Evolutionary conservation across 1,140 invertebrate genomes (phyloP), one percentile per base, ranked within the genome.

Genomic region (Microplitis demolitor): DNA sequence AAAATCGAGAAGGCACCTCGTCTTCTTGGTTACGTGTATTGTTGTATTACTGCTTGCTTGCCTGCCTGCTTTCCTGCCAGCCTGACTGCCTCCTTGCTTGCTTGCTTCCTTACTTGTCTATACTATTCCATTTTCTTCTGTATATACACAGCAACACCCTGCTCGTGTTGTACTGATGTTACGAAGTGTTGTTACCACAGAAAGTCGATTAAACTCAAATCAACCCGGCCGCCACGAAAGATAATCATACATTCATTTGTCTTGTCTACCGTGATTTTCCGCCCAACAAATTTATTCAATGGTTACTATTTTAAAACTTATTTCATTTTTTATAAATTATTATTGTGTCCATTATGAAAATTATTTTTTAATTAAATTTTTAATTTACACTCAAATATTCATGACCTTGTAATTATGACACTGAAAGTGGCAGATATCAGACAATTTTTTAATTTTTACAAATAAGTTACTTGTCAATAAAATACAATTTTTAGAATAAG

Each of bases 151-250:
- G 33, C 11, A 13, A 37, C 33, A 62, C 60, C 58, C 14, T 45
- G 39, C 39, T 45, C 39, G 39, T 45, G 39, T 58, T 58, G 58
- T 66, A 62, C 68, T 62, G 62, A 70, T 53, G 68, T 70, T 74
- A 61, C 68, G 34, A 70, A 66, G 73, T 67, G 16, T 67, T 70
- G 68, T 66, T 51, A 69, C 72, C 61, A 61, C 53, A 63, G 34
- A 71, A 71, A 74, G 68, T 74, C 71, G 63, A 76, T 76, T 73
- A 70, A 76, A 70, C 67, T 76, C 68, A 37, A 72, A 69, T 73
- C 56, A 76, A 45, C 61, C 16, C 13, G 35, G 62, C 51, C 6
- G 53, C 13, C 16, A 8, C 33, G 31, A 45, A 11, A 16, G 45
- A 13, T 72, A 35, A 72, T 72, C 13, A 24, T 63, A 9, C 34